Base-by-base conservation (phyloP, 2,888 invertebrate genomes). In the Drosophila pseudotalamancana region DNA sequence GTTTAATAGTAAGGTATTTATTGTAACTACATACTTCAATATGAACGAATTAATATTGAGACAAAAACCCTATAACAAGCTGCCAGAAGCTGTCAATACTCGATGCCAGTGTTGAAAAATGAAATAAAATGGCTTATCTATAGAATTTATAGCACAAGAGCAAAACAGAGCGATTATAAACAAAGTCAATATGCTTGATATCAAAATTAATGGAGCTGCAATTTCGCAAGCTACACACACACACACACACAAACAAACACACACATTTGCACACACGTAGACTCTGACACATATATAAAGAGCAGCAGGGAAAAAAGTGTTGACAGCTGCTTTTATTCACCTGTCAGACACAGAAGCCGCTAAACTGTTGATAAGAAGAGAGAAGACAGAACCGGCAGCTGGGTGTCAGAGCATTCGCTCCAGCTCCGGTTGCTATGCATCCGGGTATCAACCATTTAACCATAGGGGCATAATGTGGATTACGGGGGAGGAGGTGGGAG, bases 311-410 rank as follows among this genome's bases (percentile, higher is more conserved):
- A 72, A 73, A 80, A 80, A 65, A 73, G 78, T 75, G 77, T 77
- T 88, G 89, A 89, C 88, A 89, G 80, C 76, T 87, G 76, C 78
- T 79, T 87, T 86, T 82, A 86, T 88, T 79, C 84, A 88, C 84
- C 88, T 89, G 88, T 87, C 89, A 84, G 70, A 55, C 75, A 62
- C 81, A 82, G 84, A 71, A 84, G 87, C 77, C 77, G 82, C 81
- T 87, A 83, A 89, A 82, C 84, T 78, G 73, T 82, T 84, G 83
- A 88, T 82, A 84, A 78, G 53, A 67, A 72, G 54, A 69, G 57
- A 39, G 48, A 39, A 59, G 37, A 25, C 53, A 39, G 39, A 23
- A 39, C 29, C 40, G 37, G 46, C 53, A 70, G 50, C 67, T 53
- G 54, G 57, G 29, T 61, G 61, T 71, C 71, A 37, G 49, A 35